Evolutionary conservation across 2,113 vertebrate species (phyloP).

Genomic region (Zapornia atra): DNA sequence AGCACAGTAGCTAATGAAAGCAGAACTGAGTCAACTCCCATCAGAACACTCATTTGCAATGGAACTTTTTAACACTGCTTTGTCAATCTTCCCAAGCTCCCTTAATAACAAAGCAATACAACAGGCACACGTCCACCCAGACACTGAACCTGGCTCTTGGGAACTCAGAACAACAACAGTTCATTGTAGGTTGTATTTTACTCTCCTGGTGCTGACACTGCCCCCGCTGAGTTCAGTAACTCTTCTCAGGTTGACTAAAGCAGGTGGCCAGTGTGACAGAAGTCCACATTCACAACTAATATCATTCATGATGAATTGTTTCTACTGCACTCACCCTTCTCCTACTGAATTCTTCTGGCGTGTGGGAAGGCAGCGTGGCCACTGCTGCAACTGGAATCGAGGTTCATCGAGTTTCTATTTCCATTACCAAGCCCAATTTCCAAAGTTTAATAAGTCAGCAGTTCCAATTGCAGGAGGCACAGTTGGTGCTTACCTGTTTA

Average conservation of each 20-base stretch:
- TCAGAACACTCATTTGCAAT: background rate
- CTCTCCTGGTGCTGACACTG: background rate
- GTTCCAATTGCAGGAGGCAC: background rate
- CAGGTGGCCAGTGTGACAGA: background rate
- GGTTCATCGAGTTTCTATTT: background rate
- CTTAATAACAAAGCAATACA: background rate
- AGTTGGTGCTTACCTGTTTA: background rate
- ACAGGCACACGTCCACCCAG: accelerated
- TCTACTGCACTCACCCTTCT: background rate
- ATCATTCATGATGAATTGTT: background rate
- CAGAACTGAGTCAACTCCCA: background rate
- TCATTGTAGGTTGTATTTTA: background rate
- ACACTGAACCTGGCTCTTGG: background rate
- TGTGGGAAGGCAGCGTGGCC: background rate
- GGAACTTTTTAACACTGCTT: background rate
- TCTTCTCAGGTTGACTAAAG: background rate
- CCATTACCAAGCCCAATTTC: background rate
- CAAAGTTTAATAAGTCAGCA: background rate
- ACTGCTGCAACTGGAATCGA: background rate
- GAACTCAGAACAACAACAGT: background rate
- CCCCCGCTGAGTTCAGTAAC: background rate
- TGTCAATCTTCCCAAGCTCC: background rate
- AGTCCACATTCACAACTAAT: background rate
- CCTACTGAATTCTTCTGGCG: background rate
- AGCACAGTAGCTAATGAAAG: background rate